These are phyloP conservation scores for Herpetotheres cachinnans DNA, from an alignment of 2,113 vertebrate species.

Conservation along the genomic window DNA sequence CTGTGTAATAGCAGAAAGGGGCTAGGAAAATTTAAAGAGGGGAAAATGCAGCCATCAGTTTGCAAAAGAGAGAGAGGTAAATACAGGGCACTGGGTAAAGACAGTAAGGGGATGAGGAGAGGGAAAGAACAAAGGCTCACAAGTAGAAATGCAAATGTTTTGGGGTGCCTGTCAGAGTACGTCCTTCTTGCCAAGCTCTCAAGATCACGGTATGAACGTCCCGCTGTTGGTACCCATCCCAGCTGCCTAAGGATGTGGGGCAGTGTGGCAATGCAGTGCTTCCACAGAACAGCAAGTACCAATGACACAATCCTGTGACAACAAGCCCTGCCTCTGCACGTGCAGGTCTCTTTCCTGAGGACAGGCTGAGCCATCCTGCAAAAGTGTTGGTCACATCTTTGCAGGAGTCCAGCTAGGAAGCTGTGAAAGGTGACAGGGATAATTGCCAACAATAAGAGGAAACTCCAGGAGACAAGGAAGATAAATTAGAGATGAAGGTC, in stretches of 20 bases:
- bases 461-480: background rate
- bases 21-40: background rate
- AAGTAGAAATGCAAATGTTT: background rate
- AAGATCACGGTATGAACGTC: background rate
- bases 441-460: background rate
- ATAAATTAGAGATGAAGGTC: background rate
- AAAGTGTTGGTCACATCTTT: accelerated
- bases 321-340: accelerated
- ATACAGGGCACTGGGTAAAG: background rate
- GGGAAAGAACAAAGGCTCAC: background rate
- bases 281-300: background rate
- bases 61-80: background rate
- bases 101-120: background rate
- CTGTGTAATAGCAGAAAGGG: background rate
- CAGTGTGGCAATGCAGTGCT: background rate
- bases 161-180: background rate
- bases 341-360: background rate
- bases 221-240: accelerated
- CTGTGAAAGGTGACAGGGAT: background rate
- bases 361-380: background rate
- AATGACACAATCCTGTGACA: too few relatives aligned
- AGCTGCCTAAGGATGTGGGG: background rate
- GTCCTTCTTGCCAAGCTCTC: background rate
- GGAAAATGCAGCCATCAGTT: background rate
- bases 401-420: background rate